Evolutionary conservation across 1,140 invertebrate species (phyloP), one percentile per base, ranked within the genome.

Genomic region (Ooceraea biroi): DNA sequence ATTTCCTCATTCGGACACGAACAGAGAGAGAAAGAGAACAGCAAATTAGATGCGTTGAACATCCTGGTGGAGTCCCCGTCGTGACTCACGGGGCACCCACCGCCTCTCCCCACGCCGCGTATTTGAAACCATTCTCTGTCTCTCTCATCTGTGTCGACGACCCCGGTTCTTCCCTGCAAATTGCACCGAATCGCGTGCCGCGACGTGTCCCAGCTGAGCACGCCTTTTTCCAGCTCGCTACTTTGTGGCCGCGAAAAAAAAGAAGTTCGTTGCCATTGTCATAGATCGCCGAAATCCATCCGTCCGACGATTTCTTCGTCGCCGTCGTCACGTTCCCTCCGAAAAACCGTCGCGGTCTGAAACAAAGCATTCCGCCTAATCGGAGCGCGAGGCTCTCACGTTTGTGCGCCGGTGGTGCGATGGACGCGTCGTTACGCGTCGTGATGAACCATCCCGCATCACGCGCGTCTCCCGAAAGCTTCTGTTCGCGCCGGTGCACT

Each of bases 61-160:
- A 90, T 91, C 84, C 88, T 86, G 89, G 68, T 84, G 84, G 78
- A 80, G 89, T 78, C 63, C 36, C 85, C 87, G 84, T 92, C 89
- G 91, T 92, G 92, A 92, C 88, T 92, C 92, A 92, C 90, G 86
- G 69, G 36, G 86, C 85, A 85, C 89, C 85, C 78, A 68, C 84
- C 65, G 87, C 83, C 86, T 82, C 44, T 57, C 63, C 44, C 73
- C 44, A 55, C 69, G 57, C 44, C 19, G 58, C 52, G 55, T 46
- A 76, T 48, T 80, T 71, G 58, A 57, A 88, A 74, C 85, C 68
- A 88, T 78, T 72, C 84, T 71, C 87, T 50, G 50, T 78, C 71
- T 82, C 83, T 84, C 82, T 83, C 36, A 19, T 65, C 83, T 68
- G 91, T 92, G 92, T 92, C 92, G 91, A 90, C 91, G 92, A 93